Evolutionary conservation across 2,888 invertebrate genomes (phyloP), one percentile per base, ranked within the genome.

Genomic region (Hyppa rectilinea): DNA sequence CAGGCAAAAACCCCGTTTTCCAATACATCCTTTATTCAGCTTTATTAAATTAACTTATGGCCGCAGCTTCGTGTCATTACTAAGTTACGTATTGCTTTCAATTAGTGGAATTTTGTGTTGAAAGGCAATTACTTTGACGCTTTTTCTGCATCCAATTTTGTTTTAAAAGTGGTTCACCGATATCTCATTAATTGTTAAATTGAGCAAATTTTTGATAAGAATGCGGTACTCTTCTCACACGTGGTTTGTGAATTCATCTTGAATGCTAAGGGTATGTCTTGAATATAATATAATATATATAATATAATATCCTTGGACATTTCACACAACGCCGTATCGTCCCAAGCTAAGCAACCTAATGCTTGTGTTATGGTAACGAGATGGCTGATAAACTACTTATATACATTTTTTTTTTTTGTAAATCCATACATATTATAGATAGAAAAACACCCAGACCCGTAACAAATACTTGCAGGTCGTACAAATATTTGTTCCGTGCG

Each of bases 1-100:
- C 49, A 26, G 38, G 7, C 34, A 31, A 43, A 26, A 49, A 29
- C 43, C 52, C 20, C n/a, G 14, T 43, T 64, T 34, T 26, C 45
- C 12, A 9, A 47, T 45, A 38, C 31, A 50, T n/a, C 62, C 12
- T 49, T 31, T 29, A 36, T 50, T 45, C 47, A 50, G 26, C n/a
- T 77, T 56, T 36, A 69, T 77, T 55, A 45, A 40, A 50, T 49
- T 65, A 26, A 26, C 34, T 56, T 58, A 26, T 52, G 23, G 20
- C 38, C 63, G 26, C 34, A 50, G 59, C 45, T 20, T 20, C 43
- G 38, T 60, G 43, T 55, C 58, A 62, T 59, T 29, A 67, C 17
- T 49, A n/a, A 43, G 14, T 59, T 9, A n/a, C 59, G 23, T n/a
- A 36, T 43, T 56, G 7, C n/a, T 61, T 53, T 55, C 20, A 34